Evolutionary conservation across 2,113 vertebrate genomes (phyloP).

Genomic region (Sinocyclocheilus anshuiensis): DNA sequence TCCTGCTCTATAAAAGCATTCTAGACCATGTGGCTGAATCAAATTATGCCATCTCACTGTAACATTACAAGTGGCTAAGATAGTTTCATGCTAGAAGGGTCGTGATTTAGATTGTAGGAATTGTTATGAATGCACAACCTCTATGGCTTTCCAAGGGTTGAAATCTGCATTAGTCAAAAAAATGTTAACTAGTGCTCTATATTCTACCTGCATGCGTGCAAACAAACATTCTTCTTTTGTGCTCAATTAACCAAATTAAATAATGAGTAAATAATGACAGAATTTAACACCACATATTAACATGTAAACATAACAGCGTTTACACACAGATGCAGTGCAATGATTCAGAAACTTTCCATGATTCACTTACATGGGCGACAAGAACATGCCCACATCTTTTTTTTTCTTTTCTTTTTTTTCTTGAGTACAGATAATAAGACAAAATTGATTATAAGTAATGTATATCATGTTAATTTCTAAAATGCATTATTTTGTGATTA

Average conservation of each 20-base stretch:
- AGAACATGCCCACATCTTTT: neutral
- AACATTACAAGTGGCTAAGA: neutral
- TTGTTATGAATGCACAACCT: neutral
- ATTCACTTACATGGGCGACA: neutral
- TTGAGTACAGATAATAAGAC: neutral
- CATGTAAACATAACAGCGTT: neutral
- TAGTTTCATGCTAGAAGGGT: neutral
- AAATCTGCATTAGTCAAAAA: neutral
- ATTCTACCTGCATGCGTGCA: too few relatives aligned
- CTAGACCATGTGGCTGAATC: neutral
- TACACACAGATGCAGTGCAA: neutral
- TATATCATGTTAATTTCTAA: neutral
- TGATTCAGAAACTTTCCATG: constrained; percentile 8
- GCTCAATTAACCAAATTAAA: neutral
- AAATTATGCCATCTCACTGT: constrained; percentile 5
- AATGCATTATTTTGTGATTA: neutral
- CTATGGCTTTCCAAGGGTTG: neutral
- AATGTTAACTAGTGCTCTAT: neutral
- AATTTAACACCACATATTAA: constrained; percentile 6
- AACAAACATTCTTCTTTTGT: neutral
- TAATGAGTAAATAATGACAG: constrained; percentile 12
- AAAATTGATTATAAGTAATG: neutral
- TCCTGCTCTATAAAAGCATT: neutral
- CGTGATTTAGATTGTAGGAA: neutral
- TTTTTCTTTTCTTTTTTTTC: neutral